phyloP scores from a whole-genome alignment of 1,140 invertebrate species.

The Zelostemma sp. region DNA sequence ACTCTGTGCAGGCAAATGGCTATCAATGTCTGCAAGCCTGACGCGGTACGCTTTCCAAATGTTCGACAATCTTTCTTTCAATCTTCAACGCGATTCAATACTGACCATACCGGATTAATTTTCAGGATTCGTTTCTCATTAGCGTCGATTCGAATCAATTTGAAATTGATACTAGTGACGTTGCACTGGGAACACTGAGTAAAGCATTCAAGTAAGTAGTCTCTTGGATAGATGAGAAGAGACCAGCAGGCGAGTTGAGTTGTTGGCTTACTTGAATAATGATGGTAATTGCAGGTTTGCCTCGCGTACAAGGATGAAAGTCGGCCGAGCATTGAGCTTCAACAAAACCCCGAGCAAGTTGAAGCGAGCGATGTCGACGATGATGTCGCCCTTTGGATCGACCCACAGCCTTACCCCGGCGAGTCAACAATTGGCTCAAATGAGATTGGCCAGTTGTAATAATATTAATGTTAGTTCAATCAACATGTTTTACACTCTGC shows the following conservation, averaged over 20 bases:
- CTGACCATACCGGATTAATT: background rate
- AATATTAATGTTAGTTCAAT: conserved; percentile 84
- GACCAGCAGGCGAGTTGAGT: conserved; percentile 22
- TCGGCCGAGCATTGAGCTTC: conserved; percentile 93
- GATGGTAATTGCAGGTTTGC: conserved; percentile 77
- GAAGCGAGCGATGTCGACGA: conserved; percentile 93
- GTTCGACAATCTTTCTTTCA: background rate
- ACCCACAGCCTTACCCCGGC: conserved; percentile 82
- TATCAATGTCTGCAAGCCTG: conserved; percentile 86
- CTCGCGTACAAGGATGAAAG: conserved; percentile 86
- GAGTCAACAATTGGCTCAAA: conserved; percentile 80
- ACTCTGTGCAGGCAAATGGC: conserved; percentile 89
- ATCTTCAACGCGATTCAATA: background rate
- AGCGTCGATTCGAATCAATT: conserved; percentile 83
- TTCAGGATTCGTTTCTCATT: conserved; percentile 82
- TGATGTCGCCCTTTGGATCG: conserved; percentile 91
- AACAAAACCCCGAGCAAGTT: conserved; percentile 94
- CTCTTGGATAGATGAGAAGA: conserved; percentile 2
- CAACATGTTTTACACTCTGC: too few relatives aligned
- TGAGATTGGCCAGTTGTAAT: conserved; percentile 85
- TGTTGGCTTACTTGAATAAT: too few relatives aligned
- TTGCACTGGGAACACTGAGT: conserved; percentile 84
- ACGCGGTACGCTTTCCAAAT: conserved; percentile 80
- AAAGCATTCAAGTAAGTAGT: conserved; percentile 81
- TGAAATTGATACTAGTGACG: conserved; percentile 87